phyloP scores from a whole-genome alignment of 1,140 invertebrate genomes.

The Probaryconus sp. region DNA sequence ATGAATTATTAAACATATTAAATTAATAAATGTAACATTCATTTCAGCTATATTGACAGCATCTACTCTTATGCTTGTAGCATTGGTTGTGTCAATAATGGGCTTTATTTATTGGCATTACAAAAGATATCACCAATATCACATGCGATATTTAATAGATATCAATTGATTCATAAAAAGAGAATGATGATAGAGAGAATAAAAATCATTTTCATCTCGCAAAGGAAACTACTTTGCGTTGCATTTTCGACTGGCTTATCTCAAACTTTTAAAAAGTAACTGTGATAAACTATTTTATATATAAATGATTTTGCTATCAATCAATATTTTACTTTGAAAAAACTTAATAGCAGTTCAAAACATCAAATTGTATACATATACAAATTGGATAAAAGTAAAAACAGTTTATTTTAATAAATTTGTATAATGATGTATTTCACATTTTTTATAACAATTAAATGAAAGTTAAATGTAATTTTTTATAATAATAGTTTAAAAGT shows the following conservation, averaged over 20 bases:
- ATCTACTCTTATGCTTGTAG: conserved; percentile 69
- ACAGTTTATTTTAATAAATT: no score
- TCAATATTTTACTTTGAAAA: no score
- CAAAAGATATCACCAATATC: conserved; percentile 73
- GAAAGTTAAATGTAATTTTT: no score
- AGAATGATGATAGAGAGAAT: conserved; percentile 18
- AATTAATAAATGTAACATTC: conserved; percentile 4
- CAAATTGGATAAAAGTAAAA: no score
- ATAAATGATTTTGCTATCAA: conserved; percentile 8
- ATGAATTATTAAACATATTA: conserved; percentile 11
- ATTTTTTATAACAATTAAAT: no score
- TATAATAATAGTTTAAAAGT: no score
- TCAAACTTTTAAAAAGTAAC: conserved; percentile 19
- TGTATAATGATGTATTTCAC: no score
- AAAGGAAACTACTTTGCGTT: conserved; percentile 17
- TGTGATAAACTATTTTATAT: conserved; percentile 27
- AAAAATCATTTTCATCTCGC: not conserved
- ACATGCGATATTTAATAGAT: conserved; percentile 65
- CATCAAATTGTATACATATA: no score
- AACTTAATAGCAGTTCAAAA: no score
- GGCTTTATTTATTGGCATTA: conserved; percentile 72
- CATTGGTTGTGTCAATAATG: conserved; percentile 69
- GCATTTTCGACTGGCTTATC: conserved; percentile 3
- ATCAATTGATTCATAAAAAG: conserved; percentile 36
- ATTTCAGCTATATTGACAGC: conserved; percentile 70